These are phyloP conservation scores for Nyctibius grandis DNA, from an alignment of 2,797 vertebrate genomes.

Conservation along the genomic window DNA sequence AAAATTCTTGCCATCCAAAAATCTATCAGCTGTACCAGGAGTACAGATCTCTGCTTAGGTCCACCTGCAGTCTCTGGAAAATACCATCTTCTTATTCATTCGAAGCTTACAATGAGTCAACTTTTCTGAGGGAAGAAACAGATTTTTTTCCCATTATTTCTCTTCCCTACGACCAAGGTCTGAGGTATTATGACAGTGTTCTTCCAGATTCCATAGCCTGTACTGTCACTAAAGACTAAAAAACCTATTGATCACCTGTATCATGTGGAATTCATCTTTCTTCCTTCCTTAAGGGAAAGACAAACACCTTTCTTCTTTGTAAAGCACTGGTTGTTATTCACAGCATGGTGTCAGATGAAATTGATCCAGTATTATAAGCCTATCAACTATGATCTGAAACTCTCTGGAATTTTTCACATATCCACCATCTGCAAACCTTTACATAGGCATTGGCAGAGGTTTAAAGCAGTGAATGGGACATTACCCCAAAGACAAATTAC, in stretches of 20 bases:
- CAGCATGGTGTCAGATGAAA: neutral
- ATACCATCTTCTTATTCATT: neutral
- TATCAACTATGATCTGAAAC: neutral
- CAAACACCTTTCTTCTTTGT: neutral
- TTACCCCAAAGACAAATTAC: neutral
- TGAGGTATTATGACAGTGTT: neutral
- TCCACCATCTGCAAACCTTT: neutral
- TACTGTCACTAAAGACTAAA: neutral
- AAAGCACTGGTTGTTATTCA: neutral
- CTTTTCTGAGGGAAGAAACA: neutral
- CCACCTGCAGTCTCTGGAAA: neutral
- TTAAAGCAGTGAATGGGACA: neutral
- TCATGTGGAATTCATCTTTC: neutral
- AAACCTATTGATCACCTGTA: neutral
- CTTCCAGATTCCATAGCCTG: neutral
- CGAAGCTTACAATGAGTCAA: neutral
- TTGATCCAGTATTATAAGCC: neutral
- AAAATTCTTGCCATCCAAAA: neutral
- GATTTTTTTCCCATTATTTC: neutral
- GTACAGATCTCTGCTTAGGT: neutral
- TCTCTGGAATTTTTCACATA: neutral
- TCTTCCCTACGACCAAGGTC: neutral
- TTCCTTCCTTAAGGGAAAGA: neutral
- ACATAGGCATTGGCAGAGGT: neutral
- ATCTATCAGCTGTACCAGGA: neutral